Evolutionary conservation across 2,113 vertebrate genomes (phyloP).

Genomic region (Myxocyprinus asiaticus): DNA sequence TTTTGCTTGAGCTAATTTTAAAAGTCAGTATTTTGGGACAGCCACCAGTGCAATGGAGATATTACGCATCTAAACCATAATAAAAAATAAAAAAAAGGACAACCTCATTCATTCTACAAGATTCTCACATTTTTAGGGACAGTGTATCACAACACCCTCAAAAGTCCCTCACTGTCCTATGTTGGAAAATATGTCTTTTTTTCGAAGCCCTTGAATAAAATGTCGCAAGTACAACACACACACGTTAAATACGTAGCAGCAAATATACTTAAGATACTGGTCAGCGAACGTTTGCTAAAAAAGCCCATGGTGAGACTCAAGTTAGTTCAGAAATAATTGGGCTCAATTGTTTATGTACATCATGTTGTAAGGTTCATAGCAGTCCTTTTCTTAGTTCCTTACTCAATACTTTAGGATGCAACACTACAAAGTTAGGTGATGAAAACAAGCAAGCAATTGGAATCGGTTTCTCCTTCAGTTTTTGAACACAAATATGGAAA

Average conservation of each 20-base stretch:
- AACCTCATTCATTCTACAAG: conserved; percentile 25
- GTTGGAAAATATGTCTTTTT: conserved; percentile 18
- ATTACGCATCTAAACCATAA: no score
- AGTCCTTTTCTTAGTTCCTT: conserved; percentile 58
- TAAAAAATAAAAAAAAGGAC: no score
- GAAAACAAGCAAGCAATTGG: conserved; percentile 31
- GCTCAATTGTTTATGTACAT: no score
- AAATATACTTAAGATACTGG: conserved; percentile 34
- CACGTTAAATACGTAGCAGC: conserved; percentile 57
- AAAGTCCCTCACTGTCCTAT: conserved; percentile 66
- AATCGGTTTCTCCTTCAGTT: neutral
- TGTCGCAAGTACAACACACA: conserved; percentile 31
- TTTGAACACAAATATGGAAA: conserved; percentile 14
- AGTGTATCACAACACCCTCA: conserved; percentile 44
- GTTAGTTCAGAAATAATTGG: no score
- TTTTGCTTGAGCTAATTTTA: no score
- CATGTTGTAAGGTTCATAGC: no score
- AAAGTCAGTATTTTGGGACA: no score
- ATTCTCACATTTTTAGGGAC: conserved; percentile 46
- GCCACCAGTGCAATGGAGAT: no score
- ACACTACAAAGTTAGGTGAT: conserved; percentile 17
- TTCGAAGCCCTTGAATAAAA: neutral
- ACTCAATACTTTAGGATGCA: conserved; percentile 58
- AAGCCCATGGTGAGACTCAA: no score
- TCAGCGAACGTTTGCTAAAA: no score